phyloP scores from a whole-genome alignment of 2,797 vertebrate species.

The Fistularia tabacaria region DNA sequence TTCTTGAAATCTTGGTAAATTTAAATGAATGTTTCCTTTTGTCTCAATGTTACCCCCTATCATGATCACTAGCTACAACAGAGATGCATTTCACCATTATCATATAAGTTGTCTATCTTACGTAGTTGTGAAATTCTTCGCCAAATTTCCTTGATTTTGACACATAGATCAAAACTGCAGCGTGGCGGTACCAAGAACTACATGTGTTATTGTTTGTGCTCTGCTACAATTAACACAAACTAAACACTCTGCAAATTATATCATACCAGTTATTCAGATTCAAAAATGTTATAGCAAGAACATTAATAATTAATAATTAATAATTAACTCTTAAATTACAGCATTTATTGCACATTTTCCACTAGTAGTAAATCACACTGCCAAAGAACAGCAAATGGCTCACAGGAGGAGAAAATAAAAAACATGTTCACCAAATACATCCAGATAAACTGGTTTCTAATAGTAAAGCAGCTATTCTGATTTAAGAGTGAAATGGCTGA shows the following conservation, averaged over 20 bases:
- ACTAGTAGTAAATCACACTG: conserved; percentile 67
- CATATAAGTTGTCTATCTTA: too few relatives aligned
- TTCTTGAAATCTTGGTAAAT: too few relatives aligned
- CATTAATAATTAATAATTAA: conserved; percentile 24
- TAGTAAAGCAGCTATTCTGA: conserved; percentile 46
- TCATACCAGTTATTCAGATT: background rate
- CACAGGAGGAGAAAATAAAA: conserved; percentile 40
- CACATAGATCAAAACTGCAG: too few relatives aligned
- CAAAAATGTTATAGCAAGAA: conserved; percentile 20
- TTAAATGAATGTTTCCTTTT: too few relatives aligned
- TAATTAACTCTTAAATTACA: conserved; percentile 44
- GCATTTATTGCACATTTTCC: conserved; percentile 73
- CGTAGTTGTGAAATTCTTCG: too few relatives aligned
- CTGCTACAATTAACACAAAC: conserved; percentile 12
- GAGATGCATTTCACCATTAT: too few relatives aligned
- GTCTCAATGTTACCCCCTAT: too few relatives aligned
- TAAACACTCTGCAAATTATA: conserved; percentile 24
- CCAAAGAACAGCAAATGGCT: conserved; percentile 62
- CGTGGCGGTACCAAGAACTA: too few relatives aligned
- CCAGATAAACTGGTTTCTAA: conserved; percentile 26
- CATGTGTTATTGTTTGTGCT: too few relatives aligned
- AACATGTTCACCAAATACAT: conserved; percentile 55
- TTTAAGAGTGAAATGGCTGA: conserved; percentile 30
- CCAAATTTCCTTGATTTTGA: too few relatives aligned
- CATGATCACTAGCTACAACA: too few relatives aligned